phyloP scores from a whole-genome alignment of 1,140 invertebrate genomes.

The Scaptomyza hsui region DNA sequence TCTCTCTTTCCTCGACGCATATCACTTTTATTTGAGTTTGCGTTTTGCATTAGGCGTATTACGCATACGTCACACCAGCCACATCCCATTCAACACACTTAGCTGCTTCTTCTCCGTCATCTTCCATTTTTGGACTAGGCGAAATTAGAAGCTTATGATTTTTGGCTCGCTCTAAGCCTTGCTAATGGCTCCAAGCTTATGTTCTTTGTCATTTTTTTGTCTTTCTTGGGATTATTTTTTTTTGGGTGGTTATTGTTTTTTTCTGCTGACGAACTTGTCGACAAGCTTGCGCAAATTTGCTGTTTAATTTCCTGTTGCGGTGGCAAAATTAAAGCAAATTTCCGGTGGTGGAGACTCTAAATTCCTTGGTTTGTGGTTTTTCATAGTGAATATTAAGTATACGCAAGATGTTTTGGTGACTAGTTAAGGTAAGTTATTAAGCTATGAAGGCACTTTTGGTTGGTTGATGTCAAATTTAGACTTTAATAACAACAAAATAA shows the following conservation, averaged over 20 bases:
- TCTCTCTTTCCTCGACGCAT: slow-evolving; percentile 38
- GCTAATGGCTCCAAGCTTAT: slow-evolving; percentile 72
- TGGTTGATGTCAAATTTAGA: too few relatives aligned
- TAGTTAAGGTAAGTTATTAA: neutral
- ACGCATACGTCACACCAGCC: slow-evolving; percentile 58
- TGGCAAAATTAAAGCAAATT: slow-evolving; percentile 16
- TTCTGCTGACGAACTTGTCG: slow-evolving; percentile 12
- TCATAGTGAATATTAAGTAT: slow-evolving; percentile 6
- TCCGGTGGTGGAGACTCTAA: slow-evolving; percentile 11
- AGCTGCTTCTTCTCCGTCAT: neutral
- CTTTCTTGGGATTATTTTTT: slow-evolving; percentile 1
- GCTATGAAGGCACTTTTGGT: neutral
- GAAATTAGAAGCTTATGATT: slow-evolving; percentile 78
- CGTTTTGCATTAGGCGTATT: slow-evolving; percentile 79
- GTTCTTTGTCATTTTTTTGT: slow-evolving; percentile 38
- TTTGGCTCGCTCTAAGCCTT: slow-evolving; percentile 58
- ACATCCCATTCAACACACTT: slow-evolving; percentile 27
- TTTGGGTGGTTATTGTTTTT: slow-evolving; percentile 11
- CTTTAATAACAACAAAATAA: neutral
- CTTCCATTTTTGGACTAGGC: slow-evolving; percentile 19
- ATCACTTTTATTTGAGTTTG: slow-evolving; percentile 81
- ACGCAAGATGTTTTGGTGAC: neutral
- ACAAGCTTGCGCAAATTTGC: slow-evolving; percentile 25
- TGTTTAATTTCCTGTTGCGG: slow-evolving; percentile 44
- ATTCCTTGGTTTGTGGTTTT: neutral